Conservation (phyloP, 2,113 vertebrate genomes). For the Solea solea region DNA sequence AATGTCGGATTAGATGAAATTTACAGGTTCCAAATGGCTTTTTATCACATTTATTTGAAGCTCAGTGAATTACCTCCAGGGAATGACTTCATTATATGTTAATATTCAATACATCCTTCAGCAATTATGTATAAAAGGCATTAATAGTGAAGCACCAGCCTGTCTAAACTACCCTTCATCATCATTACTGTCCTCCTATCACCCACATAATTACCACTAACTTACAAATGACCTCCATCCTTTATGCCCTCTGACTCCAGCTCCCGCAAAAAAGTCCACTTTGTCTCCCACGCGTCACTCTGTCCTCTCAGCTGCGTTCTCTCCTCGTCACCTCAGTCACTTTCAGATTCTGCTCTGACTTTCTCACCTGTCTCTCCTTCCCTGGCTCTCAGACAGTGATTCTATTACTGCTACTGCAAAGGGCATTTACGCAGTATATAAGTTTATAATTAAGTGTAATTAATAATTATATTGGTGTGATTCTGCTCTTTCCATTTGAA, state of each 20-base stretch:
- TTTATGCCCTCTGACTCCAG: constrained; percentile 22
- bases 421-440: background rate
- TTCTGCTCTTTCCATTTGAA: background rate
- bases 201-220: constrained; percentile 38
- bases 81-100: constrained; percentile 36
- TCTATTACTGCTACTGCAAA: background rate
- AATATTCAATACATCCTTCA: constrained; percentile 42
- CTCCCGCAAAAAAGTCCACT: background rate
- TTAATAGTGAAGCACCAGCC: constrained; percentile 16
- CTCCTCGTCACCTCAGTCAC: constrained; percentile 7
- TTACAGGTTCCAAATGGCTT: background rate
- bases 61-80: constrained; percentile 18
- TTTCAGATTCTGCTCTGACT: constrained; percentile 10
- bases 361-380: background rate
- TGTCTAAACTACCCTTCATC: constrained; percentile 31
- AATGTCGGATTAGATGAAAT: constrained; percentile 7
- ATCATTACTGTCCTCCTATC: constrained; percentile 31
- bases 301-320: background rate
- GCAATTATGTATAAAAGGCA: constrained; percentile 48
- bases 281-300: background rate
- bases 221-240: constrained; percentile 44
- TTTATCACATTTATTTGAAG: constrained; percentile 1
- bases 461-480: too few species aligned
- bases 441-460: too few species aligned
- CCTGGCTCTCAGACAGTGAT: background rate